These are phyloP conservation scores for Polymixis lichenea DNA, from an alignment of 2,888 invertebrate species.

Conservation along the genomic window DNA sequence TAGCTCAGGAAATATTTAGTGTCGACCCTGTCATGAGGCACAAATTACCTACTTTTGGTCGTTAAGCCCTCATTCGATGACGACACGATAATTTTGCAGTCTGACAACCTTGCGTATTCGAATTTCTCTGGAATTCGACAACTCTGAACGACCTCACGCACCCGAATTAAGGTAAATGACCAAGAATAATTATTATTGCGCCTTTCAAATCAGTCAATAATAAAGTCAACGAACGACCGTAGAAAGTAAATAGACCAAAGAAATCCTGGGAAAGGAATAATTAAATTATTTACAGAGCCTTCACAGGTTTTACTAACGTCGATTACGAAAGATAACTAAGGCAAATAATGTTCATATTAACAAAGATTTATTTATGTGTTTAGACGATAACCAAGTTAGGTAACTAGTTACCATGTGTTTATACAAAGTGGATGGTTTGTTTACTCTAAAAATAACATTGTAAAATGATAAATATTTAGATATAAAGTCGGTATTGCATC, in stretches of 20 bases:
- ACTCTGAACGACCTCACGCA: too few relatives aligned
- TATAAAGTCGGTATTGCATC: neutral
- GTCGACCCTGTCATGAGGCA: too few relatives aligned
- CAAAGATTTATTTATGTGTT: slow-evolving; percentile 18
- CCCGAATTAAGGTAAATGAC: neutral
- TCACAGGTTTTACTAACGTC: slow-evolving; percentile 15
- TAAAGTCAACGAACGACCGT: neutral
- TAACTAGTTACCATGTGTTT: neutral
- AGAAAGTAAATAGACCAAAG: neutral
- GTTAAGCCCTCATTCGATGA: neutral
- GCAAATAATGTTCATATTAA: slow-evolving; percentile 15
- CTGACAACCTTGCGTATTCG: neutral
- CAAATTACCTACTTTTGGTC: too few relatives aligned
- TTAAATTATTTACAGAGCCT: slow-evolving; percentile 12
- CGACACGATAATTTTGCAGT: neutral
- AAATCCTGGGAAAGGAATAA: neutral
- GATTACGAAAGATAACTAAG: slow-evolving; percentile 4
- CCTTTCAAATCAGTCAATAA: neutral
- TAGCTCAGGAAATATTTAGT: too few relatives aligned
- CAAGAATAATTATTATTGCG: neutral
- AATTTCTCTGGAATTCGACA: neutral
- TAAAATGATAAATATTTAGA: neutral
- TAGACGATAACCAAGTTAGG: slow-evolving; percentile 2
- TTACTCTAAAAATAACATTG: neutral
- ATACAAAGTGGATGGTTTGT: neutral